These are phyloP conservation scores for Megaceryle torquata DNA, from an alignment of 2,113 vertebrate species.

Conservation along the genomic window DNA sequence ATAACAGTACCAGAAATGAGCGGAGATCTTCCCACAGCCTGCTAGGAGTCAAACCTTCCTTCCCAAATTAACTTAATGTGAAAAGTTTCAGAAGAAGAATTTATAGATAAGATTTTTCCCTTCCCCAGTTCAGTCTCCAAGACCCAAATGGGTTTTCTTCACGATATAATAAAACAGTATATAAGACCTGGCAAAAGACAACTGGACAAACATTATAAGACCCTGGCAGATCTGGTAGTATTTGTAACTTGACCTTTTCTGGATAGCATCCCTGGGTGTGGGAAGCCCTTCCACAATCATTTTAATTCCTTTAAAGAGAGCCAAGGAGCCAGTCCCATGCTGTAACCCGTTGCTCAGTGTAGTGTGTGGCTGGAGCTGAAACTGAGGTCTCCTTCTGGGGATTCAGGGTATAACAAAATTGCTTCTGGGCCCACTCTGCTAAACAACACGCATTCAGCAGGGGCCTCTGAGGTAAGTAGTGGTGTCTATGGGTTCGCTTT, in stretches of 20 bases:
- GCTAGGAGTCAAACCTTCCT: not conserved
- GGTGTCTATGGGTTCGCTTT: not conserved
- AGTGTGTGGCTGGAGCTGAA: not conserved
- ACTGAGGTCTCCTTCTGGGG: not conserved
- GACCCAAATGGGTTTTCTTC: not conserved
- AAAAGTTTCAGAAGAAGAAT: not conserved
- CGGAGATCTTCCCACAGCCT: not conserved
- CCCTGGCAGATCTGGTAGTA: not conserved
- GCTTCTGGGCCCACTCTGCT: not conserved
- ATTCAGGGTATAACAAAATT: not conserved
- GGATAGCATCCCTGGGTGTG: not conserved
- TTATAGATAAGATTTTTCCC: not conserved
- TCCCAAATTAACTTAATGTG: not conserved
- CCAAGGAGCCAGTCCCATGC: not conserved
- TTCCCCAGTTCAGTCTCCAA: not conserved
- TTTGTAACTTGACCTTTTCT: not conserved
- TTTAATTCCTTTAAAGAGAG: not conserved
- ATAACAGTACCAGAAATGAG: not conserved
- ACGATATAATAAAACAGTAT: not conserved
- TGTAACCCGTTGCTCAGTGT: not conserved
- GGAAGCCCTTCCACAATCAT: not conserved
- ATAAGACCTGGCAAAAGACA: not conserved
- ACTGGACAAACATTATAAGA: not conserved
- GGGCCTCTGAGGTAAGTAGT: not conserved
- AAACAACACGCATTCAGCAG: not conserved